Evolutionary conservation across 2,113 vertebrate genomes (phyloP).

Genomic region (Nothobranchius furzeri): DNA sequence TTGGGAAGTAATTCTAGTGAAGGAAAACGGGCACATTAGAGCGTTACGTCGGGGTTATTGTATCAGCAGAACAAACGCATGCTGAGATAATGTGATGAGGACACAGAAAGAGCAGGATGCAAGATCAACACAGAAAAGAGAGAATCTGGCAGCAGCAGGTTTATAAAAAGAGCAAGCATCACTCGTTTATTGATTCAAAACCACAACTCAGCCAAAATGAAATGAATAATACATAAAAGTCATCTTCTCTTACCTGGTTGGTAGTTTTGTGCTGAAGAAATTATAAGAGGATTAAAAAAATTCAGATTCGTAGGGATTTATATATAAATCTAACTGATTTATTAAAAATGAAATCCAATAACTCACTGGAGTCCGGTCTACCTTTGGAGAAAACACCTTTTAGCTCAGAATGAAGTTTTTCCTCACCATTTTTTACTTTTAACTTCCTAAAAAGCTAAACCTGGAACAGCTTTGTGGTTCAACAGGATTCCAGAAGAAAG

Average conservation of each 20-base stretch:
- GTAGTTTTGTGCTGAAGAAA: neutral
- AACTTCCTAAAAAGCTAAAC: neutral
- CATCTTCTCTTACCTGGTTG: neutral
- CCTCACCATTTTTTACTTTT: neutral
- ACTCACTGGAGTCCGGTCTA: constrained; percentile 7
- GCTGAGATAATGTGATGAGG: constrained; percentile 55
- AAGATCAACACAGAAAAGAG: constrained; percentile 11
- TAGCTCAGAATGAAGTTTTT: neutral
- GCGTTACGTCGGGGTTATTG: constrained; percentile 63
- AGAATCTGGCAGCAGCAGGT: constrained; percentile 14
- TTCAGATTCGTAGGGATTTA: neutral
- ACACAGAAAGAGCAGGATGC: neutral
- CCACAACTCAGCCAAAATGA: neutral
- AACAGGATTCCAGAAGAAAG: neutral
- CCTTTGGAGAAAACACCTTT: neutral
- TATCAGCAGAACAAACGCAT: constrained; percentile 55
- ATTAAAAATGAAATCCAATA: constrained; percentile 4
- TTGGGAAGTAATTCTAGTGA: constrained; percentile 59
- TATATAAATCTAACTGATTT: constrained; percentile 1
- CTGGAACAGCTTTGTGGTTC: neutral
- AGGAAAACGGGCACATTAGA: constrained; percentile 69
- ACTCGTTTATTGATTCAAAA: neutral
- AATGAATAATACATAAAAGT: neutral
- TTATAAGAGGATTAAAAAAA: neutral
- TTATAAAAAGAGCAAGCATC: neutral